These are phyloP conservation scores for Sebastes cheni DNA, from an alignment of 2,797 vertebrate genomes.

Conservation along the genomic window DNA sequence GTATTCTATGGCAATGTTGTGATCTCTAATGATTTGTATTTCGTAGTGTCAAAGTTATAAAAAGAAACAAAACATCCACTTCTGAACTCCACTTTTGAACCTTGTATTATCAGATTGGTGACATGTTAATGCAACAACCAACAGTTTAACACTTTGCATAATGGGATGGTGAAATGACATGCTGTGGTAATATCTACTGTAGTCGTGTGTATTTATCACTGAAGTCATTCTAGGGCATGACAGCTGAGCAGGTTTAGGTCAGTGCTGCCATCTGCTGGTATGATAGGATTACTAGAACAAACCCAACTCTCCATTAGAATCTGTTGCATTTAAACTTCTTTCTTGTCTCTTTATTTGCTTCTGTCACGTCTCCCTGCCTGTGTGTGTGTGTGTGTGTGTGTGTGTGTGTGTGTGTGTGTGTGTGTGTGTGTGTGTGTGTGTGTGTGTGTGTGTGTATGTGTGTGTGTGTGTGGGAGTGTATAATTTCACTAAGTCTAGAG, in stretches of 20 bases:
- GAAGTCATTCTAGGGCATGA: neutral
- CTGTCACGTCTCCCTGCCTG: neutral
- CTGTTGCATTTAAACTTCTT: neutral
- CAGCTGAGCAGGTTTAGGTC: neutral
- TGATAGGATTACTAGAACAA: neutral
- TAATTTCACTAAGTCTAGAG: slow-evolving; percentile 14
- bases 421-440: neutral
- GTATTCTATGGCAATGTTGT: neutral
- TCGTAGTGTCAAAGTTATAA: no score
- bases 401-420: neutral
- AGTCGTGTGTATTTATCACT: neutral
- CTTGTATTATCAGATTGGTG: neutral
- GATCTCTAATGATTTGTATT: neutral
- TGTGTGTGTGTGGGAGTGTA: neutral
- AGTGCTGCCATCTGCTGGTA: slow-evolving; percentile 71
- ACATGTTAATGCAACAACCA: neutral
- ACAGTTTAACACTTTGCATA: neutral
- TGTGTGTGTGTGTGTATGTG: neutral
- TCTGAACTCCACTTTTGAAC: neutral
- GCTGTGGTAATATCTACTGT: neutral
- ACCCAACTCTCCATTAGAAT: neutral
- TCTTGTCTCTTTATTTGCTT: neutral
- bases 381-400: neutral
- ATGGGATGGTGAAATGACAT: slow-evolving; percentile 3
- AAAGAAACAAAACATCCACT: neutral